Evolutionary conservation across 2,888 invertebrate genomes (phyloP).

Genomic region (Drosophila parthenogenetica): DNA sequence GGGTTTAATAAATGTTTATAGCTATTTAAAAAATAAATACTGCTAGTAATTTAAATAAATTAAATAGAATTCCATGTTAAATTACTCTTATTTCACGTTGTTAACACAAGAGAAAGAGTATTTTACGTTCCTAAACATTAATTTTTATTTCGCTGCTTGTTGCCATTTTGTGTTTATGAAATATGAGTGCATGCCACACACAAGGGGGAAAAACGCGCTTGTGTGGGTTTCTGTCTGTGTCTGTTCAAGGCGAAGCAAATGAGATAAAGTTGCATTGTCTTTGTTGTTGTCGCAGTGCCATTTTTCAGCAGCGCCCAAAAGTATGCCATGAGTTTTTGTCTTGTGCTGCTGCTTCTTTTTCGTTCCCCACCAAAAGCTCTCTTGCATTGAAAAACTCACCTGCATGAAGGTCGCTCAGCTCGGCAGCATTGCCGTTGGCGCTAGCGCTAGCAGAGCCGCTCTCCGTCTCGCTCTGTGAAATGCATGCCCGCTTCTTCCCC

Average conservation of each 20-base stretch:
- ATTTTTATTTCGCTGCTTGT: slow-evolving; percentile 36
- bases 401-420: slow-evolving; percentile 45
- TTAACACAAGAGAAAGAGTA: slow-evolving; percentile 21
- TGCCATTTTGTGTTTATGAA: slow-evolving; percentile 54
- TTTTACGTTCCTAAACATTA: background rate
- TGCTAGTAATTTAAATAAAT: background rate
- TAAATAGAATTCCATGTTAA: too few relatives aligned
- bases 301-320: slow-evolving; percentile 62
- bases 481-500: slow-evolving; percentile 63
- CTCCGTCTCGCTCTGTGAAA: slow-evolving; percentile 43
- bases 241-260: slow-evolving; percentile 19
- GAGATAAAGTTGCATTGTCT: slow-evolving; percentile 42
- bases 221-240: background rate
- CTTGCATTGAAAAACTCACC: slow-evolving; percentile 57
- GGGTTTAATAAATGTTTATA: background rate
- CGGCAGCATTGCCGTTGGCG: slow-evolving; percentile 13
- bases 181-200: slow-evolving; percentile 10
- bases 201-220: background rate
- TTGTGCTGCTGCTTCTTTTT: slow-evolving; percentile 1
- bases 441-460: slow-evolving; percentile 36
- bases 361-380: slow-evolving; percentile 36
- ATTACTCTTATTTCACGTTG: too few relatives aligned
- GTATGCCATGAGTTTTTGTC: slow-evolving; percentile 56
- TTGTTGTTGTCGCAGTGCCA: slow-evolving; percentile 27
- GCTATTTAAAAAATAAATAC: background rate